These are phyloP conservation scores for Oncorhynchus mykiss DNA, from an alignment of 2,113 vertebrate species.

Conservation along the genomic window DNA sequence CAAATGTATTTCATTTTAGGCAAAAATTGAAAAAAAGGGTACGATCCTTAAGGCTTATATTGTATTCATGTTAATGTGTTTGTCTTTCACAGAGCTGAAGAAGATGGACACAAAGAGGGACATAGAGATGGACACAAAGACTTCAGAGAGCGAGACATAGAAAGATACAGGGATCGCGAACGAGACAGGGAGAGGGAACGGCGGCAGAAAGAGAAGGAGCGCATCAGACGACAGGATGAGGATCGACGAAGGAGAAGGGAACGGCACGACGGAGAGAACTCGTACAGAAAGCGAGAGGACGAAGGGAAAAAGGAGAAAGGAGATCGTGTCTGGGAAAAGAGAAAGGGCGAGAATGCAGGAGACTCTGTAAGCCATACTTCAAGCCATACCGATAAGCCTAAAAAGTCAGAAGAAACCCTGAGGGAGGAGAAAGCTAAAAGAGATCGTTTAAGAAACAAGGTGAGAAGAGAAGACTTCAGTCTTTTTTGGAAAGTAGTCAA, in stretches of 20 bases:
- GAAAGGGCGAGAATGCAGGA: constrained; percentile 74
- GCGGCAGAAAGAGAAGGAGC: constrained; percentile 84
- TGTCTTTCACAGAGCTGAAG: constrained; percentile 75
- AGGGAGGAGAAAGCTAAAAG: constrained; percentile 87
- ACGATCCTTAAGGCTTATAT: too few species aligned
- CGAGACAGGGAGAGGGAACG: constrained; percentile 83
- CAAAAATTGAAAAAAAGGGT: too few species aligned
- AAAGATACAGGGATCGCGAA: constrained; percentile 74
- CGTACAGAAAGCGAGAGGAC: constrained; percentile 85
- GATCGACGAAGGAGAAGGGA: constrained; percentile 88
- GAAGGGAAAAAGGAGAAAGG: constrained; percentile 83
- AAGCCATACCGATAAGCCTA: constrained; percentile 67
- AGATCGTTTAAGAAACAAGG: constrained; percentile 96
- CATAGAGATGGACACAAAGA: constrained; percentile 74
- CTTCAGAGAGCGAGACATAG: constrained; percentile 84
- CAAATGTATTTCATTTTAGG: too few species aligned
- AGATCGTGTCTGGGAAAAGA: constrained; percentile 83
- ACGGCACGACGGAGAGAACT: constrained; percentile 87
- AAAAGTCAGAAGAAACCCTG: constrained; percentile 83
- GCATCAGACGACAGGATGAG: constrained; percentile 86
- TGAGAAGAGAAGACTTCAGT: constrained; percentile 32
- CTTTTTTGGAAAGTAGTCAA: not conserved
- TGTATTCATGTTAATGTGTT: not conserved
- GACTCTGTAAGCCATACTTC: constrained; percentile 61
- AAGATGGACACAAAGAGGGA: constrained; percentile 56